Percentiles rank a stretch among this genome's conserved stretches.
These are phyloP conservation scores for Tillus elongatus DNA, from an alignment of 2,888 invertebrate species.

Conservation along the genomic window DNA sequence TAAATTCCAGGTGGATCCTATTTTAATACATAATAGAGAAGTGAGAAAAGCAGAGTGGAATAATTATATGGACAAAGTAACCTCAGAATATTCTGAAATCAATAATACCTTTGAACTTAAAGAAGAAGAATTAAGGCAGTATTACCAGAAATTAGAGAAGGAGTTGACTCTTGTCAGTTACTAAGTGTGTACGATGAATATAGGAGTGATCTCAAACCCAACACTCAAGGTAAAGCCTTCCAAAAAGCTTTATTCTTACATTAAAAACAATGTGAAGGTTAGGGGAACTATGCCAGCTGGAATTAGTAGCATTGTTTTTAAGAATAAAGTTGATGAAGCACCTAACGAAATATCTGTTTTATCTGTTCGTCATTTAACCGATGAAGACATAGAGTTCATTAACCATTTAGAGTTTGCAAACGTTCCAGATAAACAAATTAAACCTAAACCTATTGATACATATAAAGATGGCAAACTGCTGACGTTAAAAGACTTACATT, in stretches of 20 bases:
- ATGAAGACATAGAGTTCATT: conserved; percentile 30
- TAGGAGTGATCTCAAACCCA: conserved; percentile 54
- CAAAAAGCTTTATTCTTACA: conserved; percentile 47
- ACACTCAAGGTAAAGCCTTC: conserved; percentile 57
- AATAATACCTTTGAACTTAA: conserved; percentile 70
- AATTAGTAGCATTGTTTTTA: conserved; percentile 27
- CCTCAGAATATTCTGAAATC: conserved; percentile 63
- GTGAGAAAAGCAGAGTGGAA: conserved; percentile 62
- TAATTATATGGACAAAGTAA: conserved; percentile 69
- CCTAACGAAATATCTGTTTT: conserved; percentile 16
- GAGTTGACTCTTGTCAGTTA: conserved; percentile 48
- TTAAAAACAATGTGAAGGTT: conserved; percentile 43
- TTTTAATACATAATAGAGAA: too few relatives aligned
- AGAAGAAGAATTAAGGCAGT: conserved; percentile 64
- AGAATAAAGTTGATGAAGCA: conserved; percentile 24
- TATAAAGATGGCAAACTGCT: conserved; percentile 31
- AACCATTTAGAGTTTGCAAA: conserved; percentile 22
- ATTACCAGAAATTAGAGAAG: conserved; percentile 66
- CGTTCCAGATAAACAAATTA: conserved; percentile 3
- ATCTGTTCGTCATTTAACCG: conserved; percentile 25
- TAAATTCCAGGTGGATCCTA: too few relatives aligned
- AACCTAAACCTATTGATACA: conserved; percentile 15
- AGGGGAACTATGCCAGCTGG: conserved; percentile 43
- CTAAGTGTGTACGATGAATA: conserved; percentile 27
- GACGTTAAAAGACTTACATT: conserved; percentile 50